Conservation (phyloP, 1,140 invertebrate genomes). For the Zophobas morio region DNA sequence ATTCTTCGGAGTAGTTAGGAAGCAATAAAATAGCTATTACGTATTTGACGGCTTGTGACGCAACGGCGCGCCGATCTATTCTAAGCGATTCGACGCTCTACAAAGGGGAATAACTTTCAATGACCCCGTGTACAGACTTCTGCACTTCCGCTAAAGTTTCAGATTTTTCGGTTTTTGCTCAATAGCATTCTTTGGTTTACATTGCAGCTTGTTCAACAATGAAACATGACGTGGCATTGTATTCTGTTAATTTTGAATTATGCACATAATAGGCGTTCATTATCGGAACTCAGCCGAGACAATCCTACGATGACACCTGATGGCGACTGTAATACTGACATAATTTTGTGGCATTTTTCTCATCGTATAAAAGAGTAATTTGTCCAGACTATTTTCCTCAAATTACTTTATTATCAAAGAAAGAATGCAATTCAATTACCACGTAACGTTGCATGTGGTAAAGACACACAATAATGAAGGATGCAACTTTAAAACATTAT, state of each 20-base stretch:
- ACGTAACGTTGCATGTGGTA: slow-evolving; percentile 31
- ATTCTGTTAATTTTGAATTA: slow-evolving; percentile 2
- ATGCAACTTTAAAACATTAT: slow-evolving; percentile 46
- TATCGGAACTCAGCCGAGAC: neutral
- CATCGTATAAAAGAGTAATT: neutral
- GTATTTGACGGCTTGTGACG: slow-evolving; percentile 59
- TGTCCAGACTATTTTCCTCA: slow-evolving; percentile 14
- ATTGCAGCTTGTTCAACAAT: slow-evolving; percentile 15
- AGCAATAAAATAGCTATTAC: slow-evolving; percentile 60
- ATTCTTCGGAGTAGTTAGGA: slow-evolving; percentile 53
- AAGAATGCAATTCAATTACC: slow-evolving; percentile 19
- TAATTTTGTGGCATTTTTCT: slow-evolving; percentile 6
- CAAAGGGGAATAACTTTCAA: slow-evolving; percentile 54
- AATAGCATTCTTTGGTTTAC: slow-evolving; percentile 21
- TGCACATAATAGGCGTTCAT: neutral
- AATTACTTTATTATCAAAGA: slow-evolving; percentile 18
- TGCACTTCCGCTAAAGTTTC: slow-evolving; percentile 47
- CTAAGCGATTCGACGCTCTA: slow-evolving; percentile 51
- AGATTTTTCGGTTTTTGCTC: slow-evolving; percentile 38
- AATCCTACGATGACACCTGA: neutral
- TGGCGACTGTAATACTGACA: slow-evolving; percentile 24
- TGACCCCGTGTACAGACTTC: slow-evolving; percentile 45
- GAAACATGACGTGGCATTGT: slow-evolving; percentile 16
- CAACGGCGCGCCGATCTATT: slow-evolving; percentile 61
- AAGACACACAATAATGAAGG: slow-evolving; percentile 40